These are phyloP conservation scores for Cantharis rufa DNA, from an alignment of 2,888 invertebrate genomes.

Conservation along the genomic window DNA sequence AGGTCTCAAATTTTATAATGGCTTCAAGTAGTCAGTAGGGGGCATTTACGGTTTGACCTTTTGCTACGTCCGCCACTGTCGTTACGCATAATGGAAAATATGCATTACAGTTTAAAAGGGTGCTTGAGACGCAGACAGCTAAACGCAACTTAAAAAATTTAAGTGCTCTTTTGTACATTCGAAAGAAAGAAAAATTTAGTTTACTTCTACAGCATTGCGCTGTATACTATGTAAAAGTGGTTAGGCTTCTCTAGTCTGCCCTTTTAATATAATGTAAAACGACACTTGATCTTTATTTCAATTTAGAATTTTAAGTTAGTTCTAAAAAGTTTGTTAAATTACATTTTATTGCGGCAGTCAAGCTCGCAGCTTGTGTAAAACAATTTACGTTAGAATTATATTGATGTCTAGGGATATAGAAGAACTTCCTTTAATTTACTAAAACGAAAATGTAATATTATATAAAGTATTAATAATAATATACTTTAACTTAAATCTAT, in stretches of 20 bases:
- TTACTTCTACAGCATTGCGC: no score
- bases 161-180: background rate
- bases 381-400: background rate
- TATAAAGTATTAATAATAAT: background rate
- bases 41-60: background rate
- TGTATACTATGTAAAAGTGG: background rate
- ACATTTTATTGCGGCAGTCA: background rate
- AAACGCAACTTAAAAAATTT: background rate
- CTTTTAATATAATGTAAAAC: background rate
- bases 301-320: background rate
- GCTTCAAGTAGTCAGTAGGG: background rate
- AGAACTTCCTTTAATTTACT: background rate
- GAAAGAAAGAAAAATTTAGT: background rate
- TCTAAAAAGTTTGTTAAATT: background rate
- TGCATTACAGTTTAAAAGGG: background rate
- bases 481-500: background rate
- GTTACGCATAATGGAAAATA: background rate
- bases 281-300: background rate
- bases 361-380: background rate
- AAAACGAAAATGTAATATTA: background rate
- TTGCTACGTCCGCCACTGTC: background rate
- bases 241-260: background rate
- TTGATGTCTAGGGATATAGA: background rate
- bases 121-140: background rate
- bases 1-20: background rate